phyloP scores from a whole-genome alignment of 2,113 vertebrate genomes.

The Calypte anna region DNA sequence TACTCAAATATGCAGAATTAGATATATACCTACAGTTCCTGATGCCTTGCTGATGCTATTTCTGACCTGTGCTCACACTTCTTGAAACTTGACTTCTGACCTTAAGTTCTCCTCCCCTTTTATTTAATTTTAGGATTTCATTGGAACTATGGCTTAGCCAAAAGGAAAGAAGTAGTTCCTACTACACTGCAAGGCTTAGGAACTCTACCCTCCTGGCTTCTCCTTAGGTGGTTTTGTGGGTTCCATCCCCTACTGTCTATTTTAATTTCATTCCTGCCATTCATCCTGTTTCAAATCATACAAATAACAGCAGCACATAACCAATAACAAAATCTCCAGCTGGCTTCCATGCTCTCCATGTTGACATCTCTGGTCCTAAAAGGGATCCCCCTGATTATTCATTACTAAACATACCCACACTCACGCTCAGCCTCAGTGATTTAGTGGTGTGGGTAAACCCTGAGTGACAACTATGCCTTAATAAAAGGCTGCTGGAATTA shows the following conservation, averaged over 20 bases:
- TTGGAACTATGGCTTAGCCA: background rate
- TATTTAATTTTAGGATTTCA: background rate
- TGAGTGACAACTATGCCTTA: background rate
- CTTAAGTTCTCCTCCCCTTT: background rate
- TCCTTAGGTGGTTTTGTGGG: background rate
- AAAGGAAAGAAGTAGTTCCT: background rate
- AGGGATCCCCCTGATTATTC: background rate
- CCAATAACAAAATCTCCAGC: background rate
- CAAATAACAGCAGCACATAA: background rate
- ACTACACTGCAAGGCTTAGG: background rate
- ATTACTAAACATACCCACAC: background rate
- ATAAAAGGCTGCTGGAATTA: background rate
- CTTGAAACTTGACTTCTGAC: background rate
- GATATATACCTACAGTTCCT: background rate
- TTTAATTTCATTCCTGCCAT: background rate
- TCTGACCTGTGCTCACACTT: background rate
- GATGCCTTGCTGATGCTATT: background rate
- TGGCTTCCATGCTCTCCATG: background rate
- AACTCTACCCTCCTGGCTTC: background rate
- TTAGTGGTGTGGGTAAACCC: accelerated
- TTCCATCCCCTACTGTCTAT: background rate
- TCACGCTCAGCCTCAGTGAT: background rate
- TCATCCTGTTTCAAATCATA: background rate
- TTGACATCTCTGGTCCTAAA: background rate
- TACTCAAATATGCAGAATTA: background rate